phyloP scores from a whole-genome alignment of 2,797 vertebrate genomes.

The Cyclopterus lumpus region DNA sequence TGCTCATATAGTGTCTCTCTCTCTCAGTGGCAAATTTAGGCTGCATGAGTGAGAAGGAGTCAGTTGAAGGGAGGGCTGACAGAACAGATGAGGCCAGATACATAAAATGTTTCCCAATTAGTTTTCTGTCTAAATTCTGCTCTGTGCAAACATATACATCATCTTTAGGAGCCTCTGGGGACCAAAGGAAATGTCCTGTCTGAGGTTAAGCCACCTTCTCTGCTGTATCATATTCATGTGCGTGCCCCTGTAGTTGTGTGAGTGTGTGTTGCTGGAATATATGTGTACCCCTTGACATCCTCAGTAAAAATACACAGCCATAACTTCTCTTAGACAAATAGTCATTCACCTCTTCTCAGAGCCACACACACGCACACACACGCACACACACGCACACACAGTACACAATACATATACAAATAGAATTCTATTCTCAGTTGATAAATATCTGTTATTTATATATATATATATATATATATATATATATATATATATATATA shows the following conservation, averaged over 20 bases:
- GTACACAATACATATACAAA: no score
- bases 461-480: no score
- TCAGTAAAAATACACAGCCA: conserved; percentile 40
- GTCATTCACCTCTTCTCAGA: neutral
- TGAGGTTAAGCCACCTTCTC: conserved; percentile 4
- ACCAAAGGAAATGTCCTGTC: conserved; percentile 10
- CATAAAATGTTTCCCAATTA: conserved; percentile 23
- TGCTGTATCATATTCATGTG: conserved; percentile 14
- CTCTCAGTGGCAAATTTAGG: no score
- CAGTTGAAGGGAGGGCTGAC: no score
- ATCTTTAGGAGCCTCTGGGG: conserved; percentile 40
- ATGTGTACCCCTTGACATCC: conserved; percentile 26
- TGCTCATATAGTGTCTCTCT: no score
- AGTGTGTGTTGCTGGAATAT: conserved; percentile 10
- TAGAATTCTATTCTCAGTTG: no score
- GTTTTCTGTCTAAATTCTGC: conserved; percentile 18
- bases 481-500: no score
- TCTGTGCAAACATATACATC: conserved; percentile 41
- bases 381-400: no score
- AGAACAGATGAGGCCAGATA: no score
- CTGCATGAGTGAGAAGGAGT: no score
- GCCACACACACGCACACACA: neutral
- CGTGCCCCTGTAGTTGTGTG: neutral
- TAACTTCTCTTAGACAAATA: conserved; percentile 17
- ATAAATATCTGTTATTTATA: no score